Conservation (phyloP, 2,797 vertebrate species). For the Orestias chungarensis region DNA sequence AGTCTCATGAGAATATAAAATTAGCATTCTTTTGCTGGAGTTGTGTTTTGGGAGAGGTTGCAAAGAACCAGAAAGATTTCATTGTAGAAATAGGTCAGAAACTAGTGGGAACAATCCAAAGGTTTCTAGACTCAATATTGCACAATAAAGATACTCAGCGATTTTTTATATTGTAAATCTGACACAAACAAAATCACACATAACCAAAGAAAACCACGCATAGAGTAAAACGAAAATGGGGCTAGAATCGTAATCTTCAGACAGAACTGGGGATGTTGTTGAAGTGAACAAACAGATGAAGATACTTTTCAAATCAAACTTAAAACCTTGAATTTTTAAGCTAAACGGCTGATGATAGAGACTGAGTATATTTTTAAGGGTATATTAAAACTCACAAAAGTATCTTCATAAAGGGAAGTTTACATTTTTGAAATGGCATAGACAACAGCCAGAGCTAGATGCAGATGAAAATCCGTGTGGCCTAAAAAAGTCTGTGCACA, state of each 20-base stretch:
- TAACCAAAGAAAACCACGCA: neutral
- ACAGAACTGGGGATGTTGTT: neutral
- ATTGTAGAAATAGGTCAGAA: neutral
- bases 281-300: too few relatives aligned
- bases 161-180: neutral
- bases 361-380: neutral
- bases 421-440: neutral
- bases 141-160: neutral
- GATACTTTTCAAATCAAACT: too few relatives aligned
- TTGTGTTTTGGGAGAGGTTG: neutral
- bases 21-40: neutral
- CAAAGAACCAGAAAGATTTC: neutral
- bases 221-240: neutral
- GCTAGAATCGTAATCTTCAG: neutral
- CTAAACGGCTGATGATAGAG: neutral
- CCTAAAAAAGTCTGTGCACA: too few relatives aligned
- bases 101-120: neutral
- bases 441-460: neutral
- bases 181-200: neutral
- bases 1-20: neutral
- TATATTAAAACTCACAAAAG: neutral
- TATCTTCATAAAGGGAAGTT: neutral
- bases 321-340: neutral
- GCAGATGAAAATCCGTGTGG: neutral
- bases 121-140: neutral